These are phyloP conservation scores for Ploceus nigricollis DNA, from an alignment of 2,113 vertebrate genomes.

Conservation along the genomic window DNA sequence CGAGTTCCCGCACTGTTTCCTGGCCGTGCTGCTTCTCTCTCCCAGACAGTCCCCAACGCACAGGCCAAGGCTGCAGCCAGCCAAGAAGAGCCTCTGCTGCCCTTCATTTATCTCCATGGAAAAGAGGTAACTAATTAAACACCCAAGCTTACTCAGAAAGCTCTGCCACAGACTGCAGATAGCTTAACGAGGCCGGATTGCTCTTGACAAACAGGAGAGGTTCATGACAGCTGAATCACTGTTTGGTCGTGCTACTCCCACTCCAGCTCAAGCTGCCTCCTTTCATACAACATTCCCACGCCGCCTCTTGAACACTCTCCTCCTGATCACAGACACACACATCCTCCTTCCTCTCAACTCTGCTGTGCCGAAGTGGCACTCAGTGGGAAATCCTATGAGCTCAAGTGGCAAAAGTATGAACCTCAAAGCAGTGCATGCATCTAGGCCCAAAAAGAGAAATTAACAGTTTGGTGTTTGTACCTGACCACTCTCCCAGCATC, in stretches of 20 bases:
- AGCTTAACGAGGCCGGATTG: not conserved
- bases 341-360: not conserved
- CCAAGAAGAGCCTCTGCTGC: not conserved
- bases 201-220: not conserved
- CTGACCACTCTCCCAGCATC: not conserved
- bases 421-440: not conserved
- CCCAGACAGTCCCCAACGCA: fast-evolving
- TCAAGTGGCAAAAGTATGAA: not conserved
- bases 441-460: not conserved
- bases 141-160: not conserved
- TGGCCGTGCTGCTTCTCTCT: not conserved
- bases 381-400: not conserved
- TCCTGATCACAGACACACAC: not conserved
- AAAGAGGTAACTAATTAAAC: not conserved
- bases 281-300: not conserved
- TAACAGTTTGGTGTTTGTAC: not conserved
- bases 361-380: not conserved
- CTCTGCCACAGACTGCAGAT: not conserved
- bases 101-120: not conserved
- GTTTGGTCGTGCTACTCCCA: not conserved
- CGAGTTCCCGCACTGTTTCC: not conserved
- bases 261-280: not conserved
- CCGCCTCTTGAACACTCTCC: not conserved
- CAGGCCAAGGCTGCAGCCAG: not conserved
- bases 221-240: not conserved